These are phyloP conservation scores for Coranthus polyacanthus DNA, from an alignment of 2,797 vertebrate species.

Conservation along the genomic window DNA sequence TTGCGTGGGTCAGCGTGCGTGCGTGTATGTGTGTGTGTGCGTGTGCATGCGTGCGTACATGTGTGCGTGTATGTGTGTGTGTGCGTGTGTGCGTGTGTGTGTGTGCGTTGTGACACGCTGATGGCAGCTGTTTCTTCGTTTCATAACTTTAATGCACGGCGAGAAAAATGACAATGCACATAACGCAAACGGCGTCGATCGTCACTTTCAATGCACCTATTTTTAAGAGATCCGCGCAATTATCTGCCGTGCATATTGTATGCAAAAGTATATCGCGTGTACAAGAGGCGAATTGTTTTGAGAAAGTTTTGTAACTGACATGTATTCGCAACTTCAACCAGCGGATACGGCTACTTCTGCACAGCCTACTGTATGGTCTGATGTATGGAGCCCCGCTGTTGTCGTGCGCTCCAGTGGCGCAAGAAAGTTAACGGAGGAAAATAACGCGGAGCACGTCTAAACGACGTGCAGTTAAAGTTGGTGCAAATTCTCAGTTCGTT, in stretches of 20 bases:
- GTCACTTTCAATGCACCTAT: background rate
- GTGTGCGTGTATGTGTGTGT: background rate
- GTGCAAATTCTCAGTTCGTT: background rate
- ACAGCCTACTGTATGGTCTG: background rate
- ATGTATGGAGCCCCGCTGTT: slow-evolving; percentile 3
- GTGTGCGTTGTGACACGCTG: background rate
- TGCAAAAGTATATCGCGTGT: too few relatives aligned
- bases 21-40: background rate
- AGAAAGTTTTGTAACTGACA: too few relatives aligned
- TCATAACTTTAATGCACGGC: background rate
- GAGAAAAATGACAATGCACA: background rate
- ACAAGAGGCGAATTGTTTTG: too few relatives aligned
- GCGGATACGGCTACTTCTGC: background rate
- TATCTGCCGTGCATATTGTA: too few relatives aligned
- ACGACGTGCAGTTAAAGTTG: fast-evolving
- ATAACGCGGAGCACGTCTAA: background rate
- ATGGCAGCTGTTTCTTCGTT: background rate
- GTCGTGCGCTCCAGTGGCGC: slow-evolving; percentile 8
- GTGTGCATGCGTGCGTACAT: too few relatives aligned
- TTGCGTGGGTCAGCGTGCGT: too few relatives aligned
- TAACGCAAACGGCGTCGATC: background rate
- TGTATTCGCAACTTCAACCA: too few relatives aligned
- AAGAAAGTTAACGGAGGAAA: slow-evolving; percentile 47
- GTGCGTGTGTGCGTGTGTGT: background rate
- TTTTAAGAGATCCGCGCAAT: background rate